Conservation (phyloP, 2,113 vertebrate genomes). For the Entomyzon cyanotis region DNA sequence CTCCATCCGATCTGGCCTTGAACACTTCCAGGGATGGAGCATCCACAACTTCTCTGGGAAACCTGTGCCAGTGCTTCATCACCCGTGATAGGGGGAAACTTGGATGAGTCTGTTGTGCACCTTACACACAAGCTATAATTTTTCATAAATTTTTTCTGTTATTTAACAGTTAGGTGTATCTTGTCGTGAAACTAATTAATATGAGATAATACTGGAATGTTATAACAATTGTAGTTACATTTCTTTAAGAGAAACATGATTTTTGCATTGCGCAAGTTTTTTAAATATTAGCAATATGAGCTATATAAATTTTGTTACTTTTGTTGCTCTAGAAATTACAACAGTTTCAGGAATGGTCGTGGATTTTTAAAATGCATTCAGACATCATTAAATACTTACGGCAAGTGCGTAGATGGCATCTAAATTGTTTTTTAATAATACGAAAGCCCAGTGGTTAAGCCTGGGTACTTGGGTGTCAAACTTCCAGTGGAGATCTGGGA, state of each 20-base stretch:
- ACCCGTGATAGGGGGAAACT: neutral
- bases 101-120: fast-evolving
- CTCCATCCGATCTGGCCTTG: neutral
- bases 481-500: neutral
- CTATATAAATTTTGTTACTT: fast-evolving
- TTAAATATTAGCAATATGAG: neutral
- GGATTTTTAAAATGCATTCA: neutral
- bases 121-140: fast-evolving
- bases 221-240: neutral
- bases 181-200: too few relatives aligned
- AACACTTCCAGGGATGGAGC: neutral
- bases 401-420: neutral
- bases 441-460: neutral
- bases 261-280: neutral
- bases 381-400: neutral
- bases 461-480: neutral
- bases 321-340: neutral
- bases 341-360: neutral
- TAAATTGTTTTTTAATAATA: neutral
- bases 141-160: neutral
- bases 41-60: neutral
- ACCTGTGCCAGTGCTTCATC: neutral
- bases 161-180: neutral
- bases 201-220: neutral
- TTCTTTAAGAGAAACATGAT: fast-evolving